Evolutionary conservation across 2,888 invertebrate species (phyloP).

Genomic region (Dryocosmus kuriphilus): DNA sequence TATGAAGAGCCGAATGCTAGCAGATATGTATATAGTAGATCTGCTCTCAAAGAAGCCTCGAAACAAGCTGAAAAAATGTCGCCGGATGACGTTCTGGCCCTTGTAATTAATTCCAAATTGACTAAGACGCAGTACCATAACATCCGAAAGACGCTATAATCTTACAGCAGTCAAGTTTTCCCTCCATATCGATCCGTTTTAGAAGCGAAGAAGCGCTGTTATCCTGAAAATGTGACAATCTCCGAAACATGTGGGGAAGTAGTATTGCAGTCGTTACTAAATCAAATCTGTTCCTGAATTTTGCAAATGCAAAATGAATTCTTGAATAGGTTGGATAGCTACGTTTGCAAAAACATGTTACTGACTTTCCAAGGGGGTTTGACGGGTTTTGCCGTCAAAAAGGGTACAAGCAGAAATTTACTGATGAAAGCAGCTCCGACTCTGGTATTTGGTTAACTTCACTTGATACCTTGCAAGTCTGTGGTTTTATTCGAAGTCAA

Average conservation of each 20-base stretch:
- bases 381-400: too few relatives aligned
- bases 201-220: slow-evolving; percentile 40
- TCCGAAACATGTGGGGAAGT: slow-evolving; percentile 31
- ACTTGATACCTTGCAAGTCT: too few relatives aligned
- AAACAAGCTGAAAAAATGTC: not conserved
- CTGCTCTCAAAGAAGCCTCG: slow-evolving; percentile 3
- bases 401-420: too few relatives aligned
- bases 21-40: slow-evolving; percentile 13
- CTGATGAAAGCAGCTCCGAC: too few relatives aligned
- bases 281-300: not conserved
- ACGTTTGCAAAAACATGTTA: too few relatives aligned
- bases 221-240: slow-evolving; percentile 34
- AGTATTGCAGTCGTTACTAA: slow-evolving; percentile 30
- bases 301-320: too few relatives aligned
- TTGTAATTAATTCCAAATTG: not conserved
- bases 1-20: not conserved
- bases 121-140: slow-evolving; percentile 13
- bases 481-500: too few relatives aligned
- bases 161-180: not conserved
- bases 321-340: too few relatives aligned
- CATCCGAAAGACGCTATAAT: not conserved
- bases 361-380: too few relatives aligned
- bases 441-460: too few relatives aligned
- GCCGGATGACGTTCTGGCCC: not conserved
- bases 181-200: not conserved